Evolutionary conservation across 2,113 vertebrate genomes (phyloP).

Genomic region (Calidris pugnax): DNA sequence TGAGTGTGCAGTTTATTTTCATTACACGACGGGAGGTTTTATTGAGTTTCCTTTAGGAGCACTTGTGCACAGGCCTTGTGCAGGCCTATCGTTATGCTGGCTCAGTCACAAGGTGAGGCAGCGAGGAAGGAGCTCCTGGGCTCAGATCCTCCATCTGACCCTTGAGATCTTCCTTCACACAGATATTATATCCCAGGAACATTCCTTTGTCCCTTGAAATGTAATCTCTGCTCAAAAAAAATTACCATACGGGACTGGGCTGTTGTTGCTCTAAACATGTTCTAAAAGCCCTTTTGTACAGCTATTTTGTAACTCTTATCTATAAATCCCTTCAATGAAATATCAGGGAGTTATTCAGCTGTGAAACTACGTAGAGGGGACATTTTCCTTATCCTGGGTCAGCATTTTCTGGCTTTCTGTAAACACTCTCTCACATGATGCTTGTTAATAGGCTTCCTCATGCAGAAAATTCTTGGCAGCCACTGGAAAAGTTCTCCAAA

Average conservation of each 20-base stretch:
- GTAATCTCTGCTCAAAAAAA: not conserved
- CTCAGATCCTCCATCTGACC: not conserved
- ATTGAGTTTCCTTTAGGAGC: not conserved
- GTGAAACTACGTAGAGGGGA: constrained; percentile 48
- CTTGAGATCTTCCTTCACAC: not conserved
- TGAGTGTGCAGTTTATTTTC: constrained; percentile 23
- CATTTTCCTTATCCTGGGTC: constrained; percentile 65
- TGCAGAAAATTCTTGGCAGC: constrained; percentile 74
- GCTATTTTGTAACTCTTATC: constrained; percentile 63
- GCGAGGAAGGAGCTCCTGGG: not conserved
- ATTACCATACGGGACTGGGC: not conserved
- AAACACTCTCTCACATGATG: constrained; percentile 70
- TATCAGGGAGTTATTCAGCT: constrained; percentile 55
- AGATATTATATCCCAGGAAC: not conserved
- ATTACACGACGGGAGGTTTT: not conserved
- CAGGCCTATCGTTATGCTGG: rapidly evolving
- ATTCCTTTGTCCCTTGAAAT: not conserved
- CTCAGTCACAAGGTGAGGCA: not conserved
- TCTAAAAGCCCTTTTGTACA: not conserved
- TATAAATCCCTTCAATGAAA: constrained; percentile 66
- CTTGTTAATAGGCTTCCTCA: constrained; percentile 72
- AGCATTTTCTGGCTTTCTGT: constrained; percentile 72
- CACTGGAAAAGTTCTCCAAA: constrained; percentile 58
- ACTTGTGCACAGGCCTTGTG: not conserved
- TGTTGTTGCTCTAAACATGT: not conserved